A percentile compares a stretch with the other conserved stretches of the same genome.
Evolutionary conservation across 2,113 vertebrate species (phyloP).

Genomic region (Mus musculus): GRCm39 chr4:65975501-65976000

Average conservation of each 20-base stretch:
- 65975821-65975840: slow-evolving; percentile 46
- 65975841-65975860: background rate
- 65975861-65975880: slow-evolving; percentile 48
- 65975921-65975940: background rate
- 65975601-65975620: fast-evolving
- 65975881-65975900: slow-evolving; percentile 53
- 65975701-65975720: background rate
- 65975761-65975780: background rate
- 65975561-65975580: background rate
- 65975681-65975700: too few species aligned
- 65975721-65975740: background rate
- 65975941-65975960: background rate
- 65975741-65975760: background rate
- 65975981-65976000: slow-evolving; percentile 33
- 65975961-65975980: background rate
- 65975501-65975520: too few species aligned
- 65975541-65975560: background rate
- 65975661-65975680: background rate
- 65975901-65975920: background rate
- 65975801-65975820: slow-evolving; percentile 33
- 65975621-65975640: background rate
- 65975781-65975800: background rate
- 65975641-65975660: fast-evolving
- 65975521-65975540: background rate
- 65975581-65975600: background rate